These are phyloP conservation scores for Hyposoter dolosus DNA, from an alignment of 2,888 invertebrate species.

Conservation along the genomic window DNA sequence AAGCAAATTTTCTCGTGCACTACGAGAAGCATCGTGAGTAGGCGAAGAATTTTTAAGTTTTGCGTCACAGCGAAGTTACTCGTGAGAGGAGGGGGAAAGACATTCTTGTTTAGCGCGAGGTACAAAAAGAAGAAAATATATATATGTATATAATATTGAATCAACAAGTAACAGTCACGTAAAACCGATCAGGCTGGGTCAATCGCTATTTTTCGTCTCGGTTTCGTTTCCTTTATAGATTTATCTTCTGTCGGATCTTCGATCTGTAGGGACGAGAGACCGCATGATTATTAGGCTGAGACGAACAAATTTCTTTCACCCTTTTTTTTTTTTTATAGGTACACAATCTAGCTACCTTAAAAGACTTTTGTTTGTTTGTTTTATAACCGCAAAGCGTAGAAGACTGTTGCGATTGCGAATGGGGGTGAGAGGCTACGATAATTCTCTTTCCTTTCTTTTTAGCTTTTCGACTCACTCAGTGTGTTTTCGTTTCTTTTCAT, in stretches of 20 bases:
- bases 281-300: constrained; percentile 62
- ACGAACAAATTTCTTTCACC: constrained; percentile 57
- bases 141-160: constrained; percentile 57
- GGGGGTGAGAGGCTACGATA: not conserved
- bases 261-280: not conserved
- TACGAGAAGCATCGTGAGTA: constrained; percentile 4
- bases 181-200: constrained; percentile 51
- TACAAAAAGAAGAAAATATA: constrained; percentile 59
- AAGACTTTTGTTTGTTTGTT: not conserved
- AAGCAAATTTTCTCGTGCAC: constrained; percentile 3
- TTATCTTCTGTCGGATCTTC: not conserved
- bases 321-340: not conserved
- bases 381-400: not conserved
- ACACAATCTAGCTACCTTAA: constrained; percentile 18
- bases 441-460: constrained; percentile 9
- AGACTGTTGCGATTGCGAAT: constrained; percentile 15
- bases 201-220: constrained; percentile 35
- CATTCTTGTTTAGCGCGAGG: constrained; percentile 54
- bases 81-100: constrained; percentile 12
- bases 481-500: constrained; percentile 62
- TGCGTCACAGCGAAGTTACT: constrained; percentile 31
- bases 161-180: constrained; percentile 67
- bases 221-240: constrained; percentile 9
- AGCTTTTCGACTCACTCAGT: constrained; percentile 43
- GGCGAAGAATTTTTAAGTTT: not conserved